Base-by-base conservation (phyloP, 2,888 invertebrate genomes). In the Portevinia maculata region DNA sequence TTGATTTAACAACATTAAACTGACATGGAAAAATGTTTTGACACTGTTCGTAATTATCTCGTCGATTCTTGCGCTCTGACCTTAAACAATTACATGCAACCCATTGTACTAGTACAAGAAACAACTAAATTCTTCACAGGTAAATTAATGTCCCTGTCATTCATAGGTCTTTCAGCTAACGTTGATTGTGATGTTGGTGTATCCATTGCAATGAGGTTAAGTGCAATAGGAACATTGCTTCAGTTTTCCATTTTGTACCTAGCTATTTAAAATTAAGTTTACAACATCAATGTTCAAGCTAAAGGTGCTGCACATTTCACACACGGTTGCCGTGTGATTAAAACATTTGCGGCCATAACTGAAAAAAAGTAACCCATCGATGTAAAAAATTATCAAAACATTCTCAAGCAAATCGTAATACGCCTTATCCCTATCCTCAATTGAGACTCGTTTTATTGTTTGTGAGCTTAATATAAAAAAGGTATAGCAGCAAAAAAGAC, bases 121-220 rank as follows among this genome's bases (percentile, higher is more conserved):
- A 52, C 37, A 21, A n/a, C n/a, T 39, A 60, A 65, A 44, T 50
- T 57, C 34, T 37, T 34, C 30, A 9, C 24, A 44, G 59, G 30
- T 6, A 65, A 79, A 79, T 71, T 79, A 79, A 79, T 79, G 79
- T 30, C 55, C 52, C 24, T 65, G 78, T 73, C 79, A 73, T 55
- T 79, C 60, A 57, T 28, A 41, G 41, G 28, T 48, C 39, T 28
- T 15, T 28, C 8, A 37, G 70, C 78, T 59, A 52, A 70, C 24
- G 44, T 52, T 39, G n/a, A n/a, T n/a, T n/a, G n/a, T n/a, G n/a
- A n/a, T n/a, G 3, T 34, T 6, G 39, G 48, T 9, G 11, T 48
- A 41, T 55, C 70, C 70, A 71, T 70, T 3, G 24, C 24, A 24
- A 24, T 52, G 41, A 60, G 70, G 70, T 70, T 78, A 70, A 70